phyloP scores from a whole-genome alignment of 2,888 invertebrate species.

The Diplazon laetatorius region DNA sequence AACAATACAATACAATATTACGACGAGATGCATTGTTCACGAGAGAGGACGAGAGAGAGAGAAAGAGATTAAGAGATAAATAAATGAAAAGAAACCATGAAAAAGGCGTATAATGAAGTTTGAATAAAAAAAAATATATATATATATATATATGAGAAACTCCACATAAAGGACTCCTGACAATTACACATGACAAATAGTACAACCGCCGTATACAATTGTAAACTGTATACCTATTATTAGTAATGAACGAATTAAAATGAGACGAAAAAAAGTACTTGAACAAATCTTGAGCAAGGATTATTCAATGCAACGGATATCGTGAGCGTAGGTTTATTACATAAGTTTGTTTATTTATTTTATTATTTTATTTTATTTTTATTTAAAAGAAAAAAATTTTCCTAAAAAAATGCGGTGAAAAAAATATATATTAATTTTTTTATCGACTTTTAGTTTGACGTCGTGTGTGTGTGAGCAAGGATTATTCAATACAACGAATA shows the following conservation, averaged over 20 bases:
- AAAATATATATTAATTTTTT: no score
- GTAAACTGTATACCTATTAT: conserved; percentile 66
- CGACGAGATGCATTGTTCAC: conserved; percentile 47
- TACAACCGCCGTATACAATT: conserved; percentile 68
- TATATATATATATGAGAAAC: conserved; percentile 7
- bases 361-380: conserved; percentile 1
- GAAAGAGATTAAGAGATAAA: background rate
- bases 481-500: no score
- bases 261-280: no score
- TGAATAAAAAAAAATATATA: background rate
- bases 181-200: conserved; percentile 68
- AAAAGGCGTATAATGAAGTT: background rate
- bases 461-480: no score
- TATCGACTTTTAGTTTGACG: no score
- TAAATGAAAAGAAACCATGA: conserved; percentile 3
- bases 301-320: conserved; percentile 45
- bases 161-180: conserved; percentile 53
- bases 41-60: conserved; percentile 21
- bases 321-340: conserved; percentile 14
- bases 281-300: conserved; percentile 62
- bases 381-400: no score
- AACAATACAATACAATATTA: conserved; percentile 8
- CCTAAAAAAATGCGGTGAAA: no score
- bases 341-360: conserved; percentile 30
- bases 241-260: conserved; percentile 66